phyloP scores from a whole-genome alignment of 2,888 invertebrate species.

The Acleris cristana region DNA sequence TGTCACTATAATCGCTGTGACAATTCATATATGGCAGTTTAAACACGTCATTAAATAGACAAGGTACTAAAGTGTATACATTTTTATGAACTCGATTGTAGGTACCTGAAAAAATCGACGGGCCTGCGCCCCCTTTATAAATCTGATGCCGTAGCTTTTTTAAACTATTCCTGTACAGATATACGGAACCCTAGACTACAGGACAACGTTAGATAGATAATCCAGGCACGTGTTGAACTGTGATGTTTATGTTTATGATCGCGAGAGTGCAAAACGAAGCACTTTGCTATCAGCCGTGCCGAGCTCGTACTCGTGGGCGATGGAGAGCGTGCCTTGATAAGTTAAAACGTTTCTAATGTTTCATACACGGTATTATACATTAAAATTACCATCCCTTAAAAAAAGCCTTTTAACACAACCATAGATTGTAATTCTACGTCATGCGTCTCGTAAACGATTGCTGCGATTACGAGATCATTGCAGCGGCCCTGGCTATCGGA shows the following conservation, averaged over 20 bases:
- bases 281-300: constrained; percentile 33
- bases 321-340: constrained; percentile 28
- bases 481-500: constrained; percentile 51
- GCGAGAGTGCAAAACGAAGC: constrained; percentile 36
- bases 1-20: no score
- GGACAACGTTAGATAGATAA: constrained; percentile 20
- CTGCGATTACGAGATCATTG: constrained; percentile 29
- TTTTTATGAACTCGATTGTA: no score
- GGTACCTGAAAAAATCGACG: no score
- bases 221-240: constrained; percentile 34
- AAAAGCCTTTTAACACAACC: no score
- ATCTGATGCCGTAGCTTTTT: no score
- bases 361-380: constrained; percentile 5
- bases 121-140: no score
- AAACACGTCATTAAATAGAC: no score
- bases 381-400: neutral
- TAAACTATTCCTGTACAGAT: neutral
- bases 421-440: neutral
- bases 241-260: constrained; percentile 35
- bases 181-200: constrained; percentile 17
- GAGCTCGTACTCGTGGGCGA: constrained; percentile 34
- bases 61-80: no score
- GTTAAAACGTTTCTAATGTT: constrained; percentile 14
- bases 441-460: neutral
- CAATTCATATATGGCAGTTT: no score